phyloP scores from a whole-genome alignment of 2,888 invertebrate genomes.

The Lithosia quadra region DNA sequence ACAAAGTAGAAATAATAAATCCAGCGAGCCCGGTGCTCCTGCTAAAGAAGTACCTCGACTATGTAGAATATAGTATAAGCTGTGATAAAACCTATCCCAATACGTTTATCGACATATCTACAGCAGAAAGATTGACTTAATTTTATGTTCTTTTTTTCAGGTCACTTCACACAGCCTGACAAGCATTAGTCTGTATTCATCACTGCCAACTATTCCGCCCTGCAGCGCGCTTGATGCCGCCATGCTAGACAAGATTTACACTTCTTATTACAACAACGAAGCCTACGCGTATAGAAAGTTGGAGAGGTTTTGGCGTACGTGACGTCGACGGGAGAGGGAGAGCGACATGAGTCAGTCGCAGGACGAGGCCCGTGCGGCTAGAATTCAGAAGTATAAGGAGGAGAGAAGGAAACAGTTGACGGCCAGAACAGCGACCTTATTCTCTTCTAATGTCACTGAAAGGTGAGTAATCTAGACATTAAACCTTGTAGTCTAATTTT shows the following conservation, averaged over 20 bases:
- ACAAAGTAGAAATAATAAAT: background rate
- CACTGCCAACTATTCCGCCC: conserved; percentile 85
- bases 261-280: conserved; percentile 65
- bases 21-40: background rate
- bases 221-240: conserved; percentile 77
- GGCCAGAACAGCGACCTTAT: conserved; percentile 86
- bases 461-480: conserved; percentile 60
- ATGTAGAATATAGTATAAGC: background rate
- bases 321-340: conserved; percentile 65
- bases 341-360: conserved; percentile 76
- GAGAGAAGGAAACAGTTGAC: conserved; percentile 90
- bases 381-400: conserved; percentile 91
- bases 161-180: conserved; percentile 64
- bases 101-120: background rate
- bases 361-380: conserved; percentile 86
- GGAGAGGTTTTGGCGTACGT: conserved; percentile 69
- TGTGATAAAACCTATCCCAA: background rate
- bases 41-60: background rate
- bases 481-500: background rate
- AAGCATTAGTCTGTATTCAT: conserved; percentile 74
- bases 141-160: conserved; percentile 66
- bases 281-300: conserved; percentile 59
- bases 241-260: conserved; percentile 77
- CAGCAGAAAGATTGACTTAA: conserved; percentile 19
- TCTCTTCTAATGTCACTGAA: conserved; percentile 89